Evolutionary conservation across 2,888 invertebrate genomes (phyloP), one percentile per base, ranked within the genome.

Genomic region (Smittia sp.): DNA sequence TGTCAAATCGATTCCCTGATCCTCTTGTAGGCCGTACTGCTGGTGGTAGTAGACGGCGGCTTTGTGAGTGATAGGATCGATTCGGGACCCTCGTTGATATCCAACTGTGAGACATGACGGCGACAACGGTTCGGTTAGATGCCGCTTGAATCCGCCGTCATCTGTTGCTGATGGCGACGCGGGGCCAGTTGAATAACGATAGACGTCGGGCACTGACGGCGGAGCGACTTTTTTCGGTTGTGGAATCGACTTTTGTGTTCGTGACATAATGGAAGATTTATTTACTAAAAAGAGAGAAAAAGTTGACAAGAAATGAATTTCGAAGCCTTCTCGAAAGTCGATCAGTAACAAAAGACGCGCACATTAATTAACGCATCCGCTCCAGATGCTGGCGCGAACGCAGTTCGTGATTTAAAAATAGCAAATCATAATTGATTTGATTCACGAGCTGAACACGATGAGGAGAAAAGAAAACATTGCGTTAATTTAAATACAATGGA

Each of bases 221-320:
- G 94, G 94, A 78, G 94, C 90, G 80, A 94, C 94, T 85, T 93
- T 93, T 85, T 94, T 94, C 80, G 91, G 92, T 84, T 93, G 93
- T 82, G 91, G 89, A 83, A 90, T 89, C 84, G 89, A 87, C 85
- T 90, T 90, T 80, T 88, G 88, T 79, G 92, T 90, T 85, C 93
- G 91, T 82, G 90, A 91, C 91, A 73, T 73, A 4, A 62, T 41
- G 15, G 73, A 62, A 39, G 46, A 46, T 72, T 54, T 32, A 62
- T 72, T 72, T 32, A 72, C 70, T 72, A 27, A 1, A 72, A 72
- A 20, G 58, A 72, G 15, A 3, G 15, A 41, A 24, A 46, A 66
- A 9, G 15, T 46, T 46, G 46, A 46, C 13, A 46, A 46, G 13
- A n/a, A 46, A n/a, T 13, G 15, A 46, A 46, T 15, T 11, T 46